phyloP scores from a whole-genome alignment of 1,140 invertebrate species.

The Drosophila santomea region DNA sequence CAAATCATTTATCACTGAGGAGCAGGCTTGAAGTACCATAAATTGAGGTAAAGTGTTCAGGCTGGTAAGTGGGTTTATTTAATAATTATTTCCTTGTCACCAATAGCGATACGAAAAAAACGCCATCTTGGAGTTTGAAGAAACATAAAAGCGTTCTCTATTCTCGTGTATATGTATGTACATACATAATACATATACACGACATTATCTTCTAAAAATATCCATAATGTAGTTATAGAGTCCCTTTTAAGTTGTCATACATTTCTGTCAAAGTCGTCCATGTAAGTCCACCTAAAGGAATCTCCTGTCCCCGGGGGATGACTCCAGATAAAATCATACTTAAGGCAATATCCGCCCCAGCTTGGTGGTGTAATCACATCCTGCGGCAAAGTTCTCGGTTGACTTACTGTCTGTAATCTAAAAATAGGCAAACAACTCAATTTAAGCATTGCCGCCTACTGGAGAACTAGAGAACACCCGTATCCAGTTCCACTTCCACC shows the following conservation, averaged over 20 bases:
- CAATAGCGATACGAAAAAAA: background rate
- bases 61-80: background rate
- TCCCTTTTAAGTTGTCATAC: background rate
- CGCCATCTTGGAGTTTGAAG: too few relatives aligned
- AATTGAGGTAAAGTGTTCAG: background rate
- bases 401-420: conserved; percentile 31
- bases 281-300: background rate
- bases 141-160: too few relatives aligned
- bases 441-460: conserved; percentile 24
- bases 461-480: conserved; percentile 25
- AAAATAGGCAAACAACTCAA: conserved; percentile 44
- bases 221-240: background rate
- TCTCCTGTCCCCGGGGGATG: background rate
- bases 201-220: background rate
- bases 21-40: background rate
- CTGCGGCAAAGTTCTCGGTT: conserved; percentile 5
- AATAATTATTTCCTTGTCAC: background rate
- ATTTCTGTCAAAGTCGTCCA: background rate
- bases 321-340: background rate
- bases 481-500: conserved; percentile 4
- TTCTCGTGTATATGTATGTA: too few relatives aligned
- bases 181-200: too few relatives aligned
- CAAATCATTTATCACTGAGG: conserved; percentile 15
- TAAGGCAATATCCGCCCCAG: conserved; percentile 24
- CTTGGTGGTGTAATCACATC: conserved; percentile 24